Percentiles rank a stretch among this genome's conserved stretches.
Conservation (phyloP, 2,888 invertebrate species). For the Matsumyia berberina region DNA sequence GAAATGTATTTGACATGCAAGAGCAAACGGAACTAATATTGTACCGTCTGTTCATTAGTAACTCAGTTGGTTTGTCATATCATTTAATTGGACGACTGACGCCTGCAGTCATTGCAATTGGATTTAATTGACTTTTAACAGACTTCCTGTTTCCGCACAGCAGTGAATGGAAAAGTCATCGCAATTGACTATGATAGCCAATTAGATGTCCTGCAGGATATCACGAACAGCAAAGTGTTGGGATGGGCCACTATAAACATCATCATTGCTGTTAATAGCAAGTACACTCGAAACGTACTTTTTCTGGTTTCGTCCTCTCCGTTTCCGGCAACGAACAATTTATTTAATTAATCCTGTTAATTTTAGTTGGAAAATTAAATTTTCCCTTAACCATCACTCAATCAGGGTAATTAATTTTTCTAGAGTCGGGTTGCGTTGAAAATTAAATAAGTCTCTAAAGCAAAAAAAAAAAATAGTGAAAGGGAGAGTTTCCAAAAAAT, state of each 20-base stretch:
- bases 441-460: not conserved
- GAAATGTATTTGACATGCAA: no score
- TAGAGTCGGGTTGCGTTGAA: not conserved
- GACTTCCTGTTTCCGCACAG: not conserved
- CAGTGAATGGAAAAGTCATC: no score
- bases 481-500: no score
- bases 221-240: not conserved
- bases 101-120: slow-evolving; percentile 25
- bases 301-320: not conserved
- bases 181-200: not conserved
- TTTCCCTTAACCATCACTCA: not conserved
- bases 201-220: slow-evolving; percentile 8
- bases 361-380: slow-evolving; percentile 7
- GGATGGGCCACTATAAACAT: not conserved
- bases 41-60: not conserved
- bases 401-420: not conserved
- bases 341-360: slow-evolving; percentile 1
- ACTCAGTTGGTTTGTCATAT: not conserved
- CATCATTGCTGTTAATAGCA: not conserved
- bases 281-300: not conserved
- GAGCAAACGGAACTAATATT: no score
- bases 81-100: slow-evolving; percentile 1
- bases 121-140: slow-evolving; percentile 7
- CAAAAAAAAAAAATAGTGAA: no score
- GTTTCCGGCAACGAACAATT: slow-evolving; percentile 4